Evolutionary conservation across 2,113 vertebrate species (phyloP), one percentile per base, ranked within the genome.

Genomic region (Nematolebias whitei): DNA sequence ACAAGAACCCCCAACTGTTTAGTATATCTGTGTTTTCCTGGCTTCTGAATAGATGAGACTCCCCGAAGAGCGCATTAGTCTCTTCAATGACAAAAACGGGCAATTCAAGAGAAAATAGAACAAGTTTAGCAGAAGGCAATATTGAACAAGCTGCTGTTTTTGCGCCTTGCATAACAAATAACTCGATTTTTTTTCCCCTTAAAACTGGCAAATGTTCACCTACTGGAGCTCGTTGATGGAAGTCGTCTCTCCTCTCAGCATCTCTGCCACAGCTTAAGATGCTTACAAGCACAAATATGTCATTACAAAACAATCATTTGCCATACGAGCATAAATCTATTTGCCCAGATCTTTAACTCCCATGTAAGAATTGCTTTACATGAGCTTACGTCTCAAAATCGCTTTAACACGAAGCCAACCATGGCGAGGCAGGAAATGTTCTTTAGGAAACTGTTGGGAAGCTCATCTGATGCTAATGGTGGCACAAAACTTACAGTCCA

Each of bases 1-100:
- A 63, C 52, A 11, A 52, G 60, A 40, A 54, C 64, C 66, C 56
- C 2, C 32, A 22, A 43, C 60, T 53, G 74, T 62, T 65, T 15
- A 6, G 51, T 20, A 44, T 14, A 60, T 76, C 81, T 54, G 24
- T 39, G 35, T 55, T 76, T 64, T 47, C 68, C 71, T 75, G 57
- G 79, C 69, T 67, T 54, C 59, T 75, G 57, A 49, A 68, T 67
- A 26, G 61, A 41, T 43, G 39, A 67, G 75, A 63, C 65, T 75
- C 76, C 87, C 80, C 0, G 48, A 58, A 74, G 83, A 71, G 47
- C 65, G 71, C 75, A 83, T 83, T 81, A 89, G 87, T 84, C 79
- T 79, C 75, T 79, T 80, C 81, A 68, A 66, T 63, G 74, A 74
- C 80, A 74, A 83, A 83, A 78, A 74, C 70, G 65, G 76, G 53